These are phyloP conservation scores for Lasaia peninsularis DNA, from an alignment of 1,140 invertebrate genomes.

Conservation along the genomic window DNA sequence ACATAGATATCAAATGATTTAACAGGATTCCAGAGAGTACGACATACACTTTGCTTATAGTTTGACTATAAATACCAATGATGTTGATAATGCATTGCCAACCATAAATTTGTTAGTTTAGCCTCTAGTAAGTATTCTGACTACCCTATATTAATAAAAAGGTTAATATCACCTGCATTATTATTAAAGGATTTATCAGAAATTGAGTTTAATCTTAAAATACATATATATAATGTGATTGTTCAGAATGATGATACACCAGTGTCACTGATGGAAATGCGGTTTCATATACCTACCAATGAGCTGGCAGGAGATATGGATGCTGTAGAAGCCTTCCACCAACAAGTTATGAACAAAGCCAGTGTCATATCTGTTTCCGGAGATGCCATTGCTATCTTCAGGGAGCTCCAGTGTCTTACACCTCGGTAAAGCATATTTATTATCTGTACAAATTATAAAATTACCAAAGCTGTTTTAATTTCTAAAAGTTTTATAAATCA, in stretches of 20 bases:
- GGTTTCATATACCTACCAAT: slow-evolving; percentile 96
- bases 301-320: slow-evolving; percentile 91
- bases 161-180: no score
- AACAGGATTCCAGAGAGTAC: no score
- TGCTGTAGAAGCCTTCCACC: slow-evolving; percentile 96
- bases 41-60: no score
- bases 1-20: neutral
- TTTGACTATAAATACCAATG: no score
- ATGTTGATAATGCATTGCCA: no score
- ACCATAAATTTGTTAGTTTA: no score
- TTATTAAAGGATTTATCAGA: no score
- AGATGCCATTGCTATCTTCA: slow-evolving; percentile 97
- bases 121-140: no score
- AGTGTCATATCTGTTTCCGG: slow-evolving; percentile 98
- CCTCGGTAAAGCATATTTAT: slow-evolving; percentile 84
- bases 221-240: neutral
- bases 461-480: no score
- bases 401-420: slow-evolving; percentile 98
- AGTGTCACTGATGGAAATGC: slow-evolving; percentile 97
- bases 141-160: no score
- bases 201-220: neutral
- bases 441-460: neutral
- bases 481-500: no score
- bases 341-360: slow-evolving; percentile 97
- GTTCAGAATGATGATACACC: slow-evolving; percentile 97